phyloP scores from a whole-genome alignment of 2,888 invertebrate genomes.

The Sisyra nigra region DNA sequence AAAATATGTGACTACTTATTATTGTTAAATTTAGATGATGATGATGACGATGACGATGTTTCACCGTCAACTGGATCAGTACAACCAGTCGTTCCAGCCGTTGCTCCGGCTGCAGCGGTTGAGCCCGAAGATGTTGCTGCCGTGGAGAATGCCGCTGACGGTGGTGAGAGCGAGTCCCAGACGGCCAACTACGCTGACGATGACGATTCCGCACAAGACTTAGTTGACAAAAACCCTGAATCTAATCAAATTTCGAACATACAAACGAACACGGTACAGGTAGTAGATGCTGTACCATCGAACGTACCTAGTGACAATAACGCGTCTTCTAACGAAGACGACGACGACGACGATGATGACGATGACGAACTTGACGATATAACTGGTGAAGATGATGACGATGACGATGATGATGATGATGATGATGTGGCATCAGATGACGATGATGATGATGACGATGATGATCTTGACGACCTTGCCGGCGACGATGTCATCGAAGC shows the following conservation, averaged over 20 bases:
- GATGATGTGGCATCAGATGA: constrained; percentile 36
- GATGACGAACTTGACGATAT: constrained; percentile 27
- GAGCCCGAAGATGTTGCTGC: constrained; percentile 18
- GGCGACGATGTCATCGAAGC: constrained; percentile 52
- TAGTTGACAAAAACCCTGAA: constrained; percentile 23
- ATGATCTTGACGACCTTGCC: constrained; percentile 47
- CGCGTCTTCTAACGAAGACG: constrained; percentile 27
- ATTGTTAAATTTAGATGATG: constrained; percentile 27
- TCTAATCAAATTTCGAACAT: constrained; percentile 9
- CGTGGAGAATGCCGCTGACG: constrained; percentile 27
- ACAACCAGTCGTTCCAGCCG: constrained; percentile 18
- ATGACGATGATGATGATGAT: constrained; percentile 43
- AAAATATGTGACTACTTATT: constrained; percentile 3
- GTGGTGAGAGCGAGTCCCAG: constrained; percentile 25
- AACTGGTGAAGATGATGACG: constrained; percentile 31
- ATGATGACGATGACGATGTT: constrained; percentile 32
- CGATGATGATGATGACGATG: constrained; percentile 50
- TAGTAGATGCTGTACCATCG: constrained; percentile 21
- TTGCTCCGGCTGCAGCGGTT: constrained; percentile 24
- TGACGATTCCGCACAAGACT: constrained; percentile 12
- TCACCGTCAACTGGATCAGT: constrained; percentile 25
- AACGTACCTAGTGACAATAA: constrained; percentile 22
- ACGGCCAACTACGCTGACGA: constrained; percentile 15
- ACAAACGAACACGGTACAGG: constrained; percentile 12
- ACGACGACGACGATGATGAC: constrained; percentile 25